Conservation (phyloP, 2,888 invertebrate genomes). For the Ectemnius cavifrons region DNA sequence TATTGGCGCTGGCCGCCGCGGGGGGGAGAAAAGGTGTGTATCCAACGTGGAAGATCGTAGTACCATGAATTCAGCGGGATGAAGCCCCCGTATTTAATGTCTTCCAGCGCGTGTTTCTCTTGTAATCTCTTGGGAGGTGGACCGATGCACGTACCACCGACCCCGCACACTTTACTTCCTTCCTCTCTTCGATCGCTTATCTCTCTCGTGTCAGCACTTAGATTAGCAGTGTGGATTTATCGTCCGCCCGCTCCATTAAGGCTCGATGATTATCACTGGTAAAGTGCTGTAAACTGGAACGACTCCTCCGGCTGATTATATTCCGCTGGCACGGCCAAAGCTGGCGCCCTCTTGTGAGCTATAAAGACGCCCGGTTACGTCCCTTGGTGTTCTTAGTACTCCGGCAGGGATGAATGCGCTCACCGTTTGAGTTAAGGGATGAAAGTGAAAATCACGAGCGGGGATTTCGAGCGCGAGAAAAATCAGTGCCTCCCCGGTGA, state of each 20-base stretch:
- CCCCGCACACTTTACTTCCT: conserved; percentile 17
- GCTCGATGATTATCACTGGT: not conserved
- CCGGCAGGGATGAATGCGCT: too few species aligned
- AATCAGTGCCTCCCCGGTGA: not conserved
- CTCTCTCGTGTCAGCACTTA: not conserved
- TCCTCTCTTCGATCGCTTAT: conserved; percentile 17
- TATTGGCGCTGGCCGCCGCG: conserved; percentile 29
- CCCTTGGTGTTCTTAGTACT: too few species aligned
- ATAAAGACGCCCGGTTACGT: too few species aligned
- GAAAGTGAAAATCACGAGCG: too few species aligned
- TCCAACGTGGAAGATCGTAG: conserved; percentile 42
- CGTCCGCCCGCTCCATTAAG: not conserved
- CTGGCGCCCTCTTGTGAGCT: too few species aligned
- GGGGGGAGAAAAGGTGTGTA: conserved; percentile 33
- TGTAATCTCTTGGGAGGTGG: conserved; percentile 51
- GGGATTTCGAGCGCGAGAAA: not conserved
- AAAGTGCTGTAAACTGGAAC: not conserved
- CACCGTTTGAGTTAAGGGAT: too few species aligned
- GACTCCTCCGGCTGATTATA: not conserved
- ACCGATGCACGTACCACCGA: conserved; percentile 44
- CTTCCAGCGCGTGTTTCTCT: conserved; percentile 52
- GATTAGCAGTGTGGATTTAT: not conserved
- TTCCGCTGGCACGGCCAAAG: not conserved
- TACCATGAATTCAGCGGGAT: conserved; percentile 47
- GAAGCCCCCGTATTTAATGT: conserved; percentile 45